phyloP scores from a whole-genome alignment of 2,113 vertebrate genomes.

The Trogon surrucura region DNA sequence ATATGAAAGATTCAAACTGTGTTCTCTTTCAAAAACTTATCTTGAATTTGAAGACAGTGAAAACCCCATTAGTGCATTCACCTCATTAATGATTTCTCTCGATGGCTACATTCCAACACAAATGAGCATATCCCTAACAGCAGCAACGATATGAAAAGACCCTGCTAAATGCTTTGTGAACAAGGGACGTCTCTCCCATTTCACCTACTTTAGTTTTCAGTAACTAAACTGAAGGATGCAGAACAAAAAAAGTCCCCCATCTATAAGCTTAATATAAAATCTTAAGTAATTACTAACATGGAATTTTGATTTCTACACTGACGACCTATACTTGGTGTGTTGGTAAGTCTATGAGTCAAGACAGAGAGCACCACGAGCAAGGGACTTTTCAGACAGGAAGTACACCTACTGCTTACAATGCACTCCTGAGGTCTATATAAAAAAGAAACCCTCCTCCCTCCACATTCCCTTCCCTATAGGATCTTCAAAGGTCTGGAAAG shows the following conservation, averaged over 20 bases:
- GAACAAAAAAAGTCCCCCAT: neutral
- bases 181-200: neutral
- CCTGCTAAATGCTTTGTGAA: neutral
- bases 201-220: neutral
- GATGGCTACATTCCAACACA: neutral
- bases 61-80: neutral
- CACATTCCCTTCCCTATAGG: neutral
- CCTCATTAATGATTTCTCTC: neutral
- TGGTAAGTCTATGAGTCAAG: neutral
- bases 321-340: neutral
- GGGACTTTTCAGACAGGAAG: neutral
- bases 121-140: rapidly evolving
- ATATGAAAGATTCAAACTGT: neutral
- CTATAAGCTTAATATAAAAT: neutral
- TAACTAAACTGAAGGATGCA: neutral
- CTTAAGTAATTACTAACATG: neutral
- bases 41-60: neutral
- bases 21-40: neutral
- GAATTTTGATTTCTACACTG: neutral
- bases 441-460: neutral
- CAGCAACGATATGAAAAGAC: neutral
- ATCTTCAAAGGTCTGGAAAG: neutral
- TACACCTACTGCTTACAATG: neutral
- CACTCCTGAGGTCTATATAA: neutral
- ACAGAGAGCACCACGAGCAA: neutral